Base-by-base conservation (phyloP, 2,113 vertebrate species). In the Pao palembangensis region DNA sequence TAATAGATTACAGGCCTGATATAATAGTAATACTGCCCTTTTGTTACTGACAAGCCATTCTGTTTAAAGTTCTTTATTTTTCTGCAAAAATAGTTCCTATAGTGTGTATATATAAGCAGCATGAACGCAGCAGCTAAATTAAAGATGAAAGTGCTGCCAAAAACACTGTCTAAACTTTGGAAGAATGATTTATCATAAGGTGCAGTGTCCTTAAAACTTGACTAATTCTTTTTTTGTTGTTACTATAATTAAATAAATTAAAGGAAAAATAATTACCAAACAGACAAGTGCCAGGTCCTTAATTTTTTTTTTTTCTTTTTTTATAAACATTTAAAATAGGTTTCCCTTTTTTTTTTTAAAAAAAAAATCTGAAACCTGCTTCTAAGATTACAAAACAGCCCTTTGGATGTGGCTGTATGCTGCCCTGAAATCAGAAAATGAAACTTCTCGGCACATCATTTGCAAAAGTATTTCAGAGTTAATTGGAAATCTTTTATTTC, bases 361-460 rank as follows among this genome's bases (percentile, higher is more conserved):
- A 55, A 41, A 12, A 1, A 11, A 38, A 38, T 38, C 10, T 38
- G 34, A 12, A 38, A 12, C 14, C 53, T 31, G 51, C 50, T 71
- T 55, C 59, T 64, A 64, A 77, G 75, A 85, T 51, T 66, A 70
- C 56, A 53, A 61, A 70, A 67, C 75, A 69, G 64, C 51, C 51
- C 52, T 48, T 28, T 69, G 75, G 59, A 79, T 77, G 76, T 72
- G 55, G 73, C 25, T 51, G 55, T 20, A 46, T 20, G 66, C 65
- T 55, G 61, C 28, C 58, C 58, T 15, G 21, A 70, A 67, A 73
- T 75, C 73, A 62, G 58, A 47, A 59, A 62, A 75, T 69, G 66
- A 67, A 60, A 34, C 16, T n/a, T 58, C 67, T 62, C 64, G 59
- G 52, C 58, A 51, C 19, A 59, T 72, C 38, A 47, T 52, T 56